Base-by-base conservation (phyloP, 2,113 vertebrate species). In the Ophiodon elongatus region DNA sequence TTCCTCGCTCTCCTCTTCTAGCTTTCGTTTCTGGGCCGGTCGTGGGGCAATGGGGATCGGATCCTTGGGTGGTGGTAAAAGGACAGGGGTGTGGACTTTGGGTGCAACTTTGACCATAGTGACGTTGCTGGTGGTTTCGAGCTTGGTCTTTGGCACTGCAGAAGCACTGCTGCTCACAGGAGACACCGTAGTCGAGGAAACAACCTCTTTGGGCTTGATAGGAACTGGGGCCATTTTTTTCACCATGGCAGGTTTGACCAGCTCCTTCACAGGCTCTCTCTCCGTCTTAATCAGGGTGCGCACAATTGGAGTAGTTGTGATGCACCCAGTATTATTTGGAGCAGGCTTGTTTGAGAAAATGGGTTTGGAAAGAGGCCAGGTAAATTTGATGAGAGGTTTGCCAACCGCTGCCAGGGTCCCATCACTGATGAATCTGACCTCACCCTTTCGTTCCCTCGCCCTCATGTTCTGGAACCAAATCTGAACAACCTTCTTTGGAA, bases 401-500 rank as follows among this genome's bases (percentile, higher is more conserved):
- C 94, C 95, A 21, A 96, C 94, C 1, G 95, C 94, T 27, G 96
- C 95, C 83, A 96, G 82, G 15, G 95, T 95, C 71, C 95, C 95
- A 5, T 95, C 94, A 6, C 96, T 95, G 62, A 96, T 95, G 50
- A 96, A 96, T 39, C 97, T 94, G 56, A 98, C 97, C 75, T 98
- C 97, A 8, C 97, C 97, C 87, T 97, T 98, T 21, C 97, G 94
- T 66, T 98, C 97, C 19, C 97, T 94, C 9, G 97, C 97, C 70
- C 97, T 95, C 93, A 97, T 98, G 77, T 98, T 98, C 92, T 98
- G 97, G 91, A 98, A 98, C 97, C 97, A 98, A 83, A 98, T 97
- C 92, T 98, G 97, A 14, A 98, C 97, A 23, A 98, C 97, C 79
- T 97, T 96, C 89, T 98, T 98, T 68, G 97, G 97, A 80, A 98